Conservation (phyloP, 1,140 invertebrate genomes). For the Drosophila rhopaloa region DNA sequence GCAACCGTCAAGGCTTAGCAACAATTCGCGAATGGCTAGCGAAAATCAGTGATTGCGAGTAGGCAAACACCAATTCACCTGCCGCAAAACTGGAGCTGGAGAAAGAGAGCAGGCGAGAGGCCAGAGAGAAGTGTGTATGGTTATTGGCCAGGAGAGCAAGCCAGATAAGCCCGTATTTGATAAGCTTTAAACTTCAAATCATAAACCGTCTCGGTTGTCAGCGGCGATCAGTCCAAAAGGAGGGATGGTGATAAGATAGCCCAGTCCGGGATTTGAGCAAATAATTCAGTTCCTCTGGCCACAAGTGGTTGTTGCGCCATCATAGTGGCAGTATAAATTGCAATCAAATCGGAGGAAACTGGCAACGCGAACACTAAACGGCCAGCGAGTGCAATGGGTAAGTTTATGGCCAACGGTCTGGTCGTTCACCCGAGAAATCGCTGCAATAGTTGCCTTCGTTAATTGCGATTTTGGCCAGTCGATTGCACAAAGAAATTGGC, state of each 20-base stretch:
- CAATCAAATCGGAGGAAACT: constrained; percentile 20
- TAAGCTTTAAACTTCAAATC: constrained; percentile 49
- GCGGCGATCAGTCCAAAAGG: constrained; percentile 19
- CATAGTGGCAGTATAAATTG: constrained; percentile 1
- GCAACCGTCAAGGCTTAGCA: constrained; percentile 77
- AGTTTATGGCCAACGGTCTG: constrained; percentile 41
- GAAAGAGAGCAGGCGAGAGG: constrained; percentile 26
- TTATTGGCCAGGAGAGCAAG: constrained; percentile 27
- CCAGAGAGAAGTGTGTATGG: neutral
- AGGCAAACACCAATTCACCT: constrained; percentile 20
- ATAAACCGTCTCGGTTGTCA: constrained; percentile 31
- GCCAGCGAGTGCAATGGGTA: constrained; percentile 18
- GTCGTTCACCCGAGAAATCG: constrained; percentile 56
- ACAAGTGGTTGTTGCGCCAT: constrained; percentile 13
- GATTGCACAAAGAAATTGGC: constrained; percentile 79
- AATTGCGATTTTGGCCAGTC: constrained; percentile 73
- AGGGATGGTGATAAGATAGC: constrained; percentile 41
- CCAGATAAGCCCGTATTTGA: constrained; percentile 43
- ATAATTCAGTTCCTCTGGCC: constrained; percentile 15
- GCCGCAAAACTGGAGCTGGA: constrained; percentile 39
- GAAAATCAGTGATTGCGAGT: constrained; percentile 17
- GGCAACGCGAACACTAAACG: constrained; percentile 18
- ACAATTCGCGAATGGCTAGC: constrained; percentile 69
- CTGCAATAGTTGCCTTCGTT: constrained; percentile 59
- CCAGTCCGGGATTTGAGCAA: constrained; percentile 28